Evolutionary conservation across 2,888 invertebrate genomes (phyloP), one percentile per base, ranked within the genome.

Genomic region (Theristus sp.): DNA sequence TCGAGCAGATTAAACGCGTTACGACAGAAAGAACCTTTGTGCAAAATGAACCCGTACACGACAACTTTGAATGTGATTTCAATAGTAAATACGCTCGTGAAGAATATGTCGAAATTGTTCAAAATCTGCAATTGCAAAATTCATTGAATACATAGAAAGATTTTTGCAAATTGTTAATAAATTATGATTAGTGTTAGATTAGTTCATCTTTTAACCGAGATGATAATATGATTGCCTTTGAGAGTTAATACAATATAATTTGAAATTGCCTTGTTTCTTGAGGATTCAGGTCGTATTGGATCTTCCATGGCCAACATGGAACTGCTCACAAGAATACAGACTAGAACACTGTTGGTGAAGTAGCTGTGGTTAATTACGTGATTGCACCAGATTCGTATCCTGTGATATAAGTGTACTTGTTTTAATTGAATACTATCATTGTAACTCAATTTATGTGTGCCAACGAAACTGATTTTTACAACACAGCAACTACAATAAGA

Each of bases 231-330:
- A n/a, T n/a, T n/a, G n/a, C n/a, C n/a, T n/a, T n/a, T n/a, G n/a
- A n/a, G n/a, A n/a, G n/a, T n/a, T n/a, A n/a, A n/a, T n/a, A n/a
- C n/a, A n/a, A n/a, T n/a, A n/a, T n/a, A n/a, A n/a, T n/a, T n/a
- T n/a, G n/a, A n/a, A n/a, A n/a, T n/a, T n/a, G n/a, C n/a, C n/a
- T n/a, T n/a, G n/a, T 93, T 93, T 72, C 89, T 81, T 66, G 80
- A 78, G 2, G 85, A 84, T 56, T 82, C 80, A 22, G 88, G 82
- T 71, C 84, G 81, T 26, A 96, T 79, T 0, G 98, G 98, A 78
- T 99, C 96, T 77, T 99, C 98, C 62, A 93, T 89, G 25, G 96
- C 98, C 76, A 99, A 81, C 85, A 98, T 89, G 64, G 90, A 91
- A 56, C 94, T 94, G 22, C 96, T 96, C 70, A 99, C 86, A 83